phyloP scores from a whole-genome alignment of 2,113 vertebrate genomes.

The Xenopus laevis region DNA sequence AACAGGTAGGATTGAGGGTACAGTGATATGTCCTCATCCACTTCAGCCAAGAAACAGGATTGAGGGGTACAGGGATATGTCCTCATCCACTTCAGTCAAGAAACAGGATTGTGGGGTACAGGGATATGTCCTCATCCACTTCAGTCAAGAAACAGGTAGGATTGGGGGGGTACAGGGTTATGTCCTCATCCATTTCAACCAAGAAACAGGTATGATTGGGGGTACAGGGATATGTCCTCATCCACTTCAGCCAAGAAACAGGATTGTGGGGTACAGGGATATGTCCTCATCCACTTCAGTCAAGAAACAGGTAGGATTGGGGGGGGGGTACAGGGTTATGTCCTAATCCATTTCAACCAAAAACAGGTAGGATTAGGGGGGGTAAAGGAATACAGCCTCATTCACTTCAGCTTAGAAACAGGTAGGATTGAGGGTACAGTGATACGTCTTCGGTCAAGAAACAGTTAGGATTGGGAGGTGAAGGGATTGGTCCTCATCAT shows the following conservation, averaged over 20 bases:
- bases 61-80: no score
- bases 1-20: background rate
- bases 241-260: no score
- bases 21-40: background rate
- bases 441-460: background rate
- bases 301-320: slow-evolving; percentile 51
- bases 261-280: background rate
- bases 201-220: background rate
- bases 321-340: background rate
- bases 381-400: background rate
- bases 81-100: no score
- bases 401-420: background rate
- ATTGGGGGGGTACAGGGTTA: background rate
- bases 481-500: background rate
- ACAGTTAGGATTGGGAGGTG: background rate
- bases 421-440: slow-evolving; percentile 4
- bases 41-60: slow-evolving; percentile 34
- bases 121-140: slow-evolving; percentile 52
- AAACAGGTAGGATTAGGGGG: background rate
- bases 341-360: no score
- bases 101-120: background rate
- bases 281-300: slow-evolving; percentile 57
- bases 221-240: background rate
- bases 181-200: no score
- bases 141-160: slow-evolving; percentile 58